These are phyloP conservation scores for Leptobrachium leishanense DNA, from an alignment of 2,113 vertebrate genomes.

Conservation along the genomic window DNA sequence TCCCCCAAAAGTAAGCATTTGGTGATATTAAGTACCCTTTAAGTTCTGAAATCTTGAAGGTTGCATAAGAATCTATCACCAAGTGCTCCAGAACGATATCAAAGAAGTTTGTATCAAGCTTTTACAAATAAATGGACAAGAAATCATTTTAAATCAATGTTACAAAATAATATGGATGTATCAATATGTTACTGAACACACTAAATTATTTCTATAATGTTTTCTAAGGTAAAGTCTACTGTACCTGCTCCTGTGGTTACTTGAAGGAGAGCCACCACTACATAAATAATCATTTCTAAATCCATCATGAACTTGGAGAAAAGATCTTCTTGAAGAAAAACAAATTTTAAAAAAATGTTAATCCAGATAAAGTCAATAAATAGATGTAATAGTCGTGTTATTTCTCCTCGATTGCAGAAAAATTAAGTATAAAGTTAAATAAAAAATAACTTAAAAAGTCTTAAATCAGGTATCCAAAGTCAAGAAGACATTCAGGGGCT, in stretches of 20 bases:
- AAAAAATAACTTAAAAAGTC: slow-evolving; percentile 2
- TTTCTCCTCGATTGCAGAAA: not conserved
- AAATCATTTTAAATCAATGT: no score
- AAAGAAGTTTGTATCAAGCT: not conserved
- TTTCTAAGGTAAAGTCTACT: slow-evolving; percentile 5
- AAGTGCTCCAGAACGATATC: not conserved
- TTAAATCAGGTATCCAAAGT: slow-evolving; percentile 11
- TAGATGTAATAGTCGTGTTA: not conserved
- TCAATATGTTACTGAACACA: no score
- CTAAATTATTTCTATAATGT: no score
- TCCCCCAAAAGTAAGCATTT: no score
- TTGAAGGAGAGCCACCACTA: slow-evolving; percentile 72
- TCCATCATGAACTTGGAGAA: slow-evolving; percentile 70
- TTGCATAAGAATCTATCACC: not conserved
- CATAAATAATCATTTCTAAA: slow-evolving; percentile 69
- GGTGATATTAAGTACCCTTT: no score
- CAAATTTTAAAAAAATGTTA: slow-evolving; percentile 24
- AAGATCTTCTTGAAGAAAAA: slow-evolving; percentile 20
- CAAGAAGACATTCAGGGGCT: slow-evolving; percentile 9
- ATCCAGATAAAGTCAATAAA: slow-evolving; percentile 32
- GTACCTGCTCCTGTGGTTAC: slow-evolving; percentile 66
- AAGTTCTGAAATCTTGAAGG: no score
- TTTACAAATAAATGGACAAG: no score
- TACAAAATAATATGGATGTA: no score
- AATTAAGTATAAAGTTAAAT: not conserved